phyloP scores from a whole-genome alignment of 2,113 vertebrate species.

The Microcebus tavaratra region DNA sequence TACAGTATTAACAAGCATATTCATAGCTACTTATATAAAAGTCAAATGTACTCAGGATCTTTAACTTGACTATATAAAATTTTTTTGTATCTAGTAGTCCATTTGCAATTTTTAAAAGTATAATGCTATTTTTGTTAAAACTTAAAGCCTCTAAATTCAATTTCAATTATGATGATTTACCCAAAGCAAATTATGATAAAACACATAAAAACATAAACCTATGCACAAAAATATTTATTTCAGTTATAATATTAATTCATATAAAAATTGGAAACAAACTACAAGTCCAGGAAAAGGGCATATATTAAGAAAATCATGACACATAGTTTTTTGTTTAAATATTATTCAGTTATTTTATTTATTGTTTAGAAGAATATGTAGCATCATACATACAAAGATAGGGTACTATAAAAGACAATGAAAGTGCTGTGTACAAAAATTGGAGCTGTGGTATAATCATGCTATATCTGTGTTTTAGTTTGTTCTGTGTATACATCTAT shows the following conservation, averaged over 20 bases:
- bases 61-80: neutral
- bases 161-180: neutral
- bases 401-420: neutral
- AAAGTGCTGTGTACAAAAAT: neutral
- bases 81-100: neutral
- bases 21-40: constrained; percentile 1
- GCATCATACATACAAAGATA: neutral
- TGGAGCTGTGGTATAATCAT: neutral
- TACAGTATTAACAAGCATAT: neutral
- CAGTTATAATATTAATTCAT: neutral
- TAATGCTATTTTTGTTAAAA: neutral
- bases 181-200: neutral
- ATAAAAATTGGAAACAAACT: neutral
- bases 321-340: neutral
- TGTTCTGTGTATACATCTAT: neutral
- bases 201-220: neutral
- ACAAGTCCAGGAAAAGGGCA: neutral
- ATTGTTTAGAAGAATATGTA: neutral
- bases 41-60: neutral
- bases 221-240: neutral
- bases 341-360: neutral
- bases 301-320: neutral
- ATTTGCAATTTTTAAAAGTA: neutral
- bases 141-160: neutral
- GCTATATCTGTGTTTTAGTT: neutral